Conservation (phyloP, 2,888 invertebrate genomes). For the Andrena flavipes region DNA sequence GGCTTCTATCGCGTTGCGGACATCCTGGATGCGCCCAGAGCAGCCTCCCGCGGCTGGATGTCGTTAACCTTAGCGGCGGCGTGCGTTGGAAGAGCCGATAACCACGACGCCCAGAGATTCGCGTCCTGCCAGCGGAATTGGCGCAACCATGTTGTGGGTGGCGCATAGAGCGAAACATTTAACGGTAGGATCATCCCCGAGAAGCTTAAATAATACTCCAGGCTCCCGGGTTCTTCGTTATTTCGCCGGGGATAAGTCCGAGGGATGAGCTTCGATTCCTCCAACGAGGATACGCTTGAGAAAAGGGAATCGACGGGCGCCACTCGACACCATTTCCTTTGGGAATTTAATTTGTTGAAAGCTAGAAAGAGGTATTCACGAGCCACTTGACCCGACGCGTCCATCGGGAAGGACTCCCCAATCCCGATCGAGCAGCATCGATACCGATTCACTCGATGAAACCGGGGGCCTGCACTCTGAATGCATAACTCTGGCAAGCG, state of each 20-base stretch:
- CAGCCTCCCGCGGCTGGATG: conserved; percentile 62
- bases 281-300: not conserved
- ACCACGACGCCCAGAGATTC: conserved; percentile 13
- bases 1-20: conserved; percentile 75
- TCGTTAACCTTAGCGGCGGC: conserved; percentile 73
- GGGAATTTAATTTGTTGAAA: not conserved
- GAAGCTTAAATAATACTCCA: too few relatives aligned
- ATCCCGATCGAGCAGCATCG: conserved; percentile 12
- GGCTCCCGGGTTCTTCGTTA: too few relatives aligned
- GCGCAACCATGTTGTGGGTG: too few relatives aligned
- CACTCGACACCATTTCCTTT: conserved; percentile 50
- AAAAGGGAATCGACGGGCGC: not conserved
- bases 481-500: conserved; percentile 44
- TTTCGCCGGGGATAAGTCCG: not conserved
- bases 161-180: too few relatives aligned
- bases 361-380: conserved; percentile 2
- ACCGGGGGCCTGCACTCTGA: conserved; percentile 43
- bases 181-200: too few relatives aligned
- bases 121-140: not conserved
- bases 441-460: conserved; percentile 31
- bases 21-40: conserved; percentile 73
- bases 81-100: conserved; percentile 69
- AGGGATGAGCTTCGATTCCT: not conserved
- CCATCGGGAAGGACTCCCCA: conserved; percentile 13
- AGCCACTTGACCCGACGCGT: conserved; percentile 34